A percentile compares a stretch with the other conserved stretches of the same genome.
Conservation (phyloP, 2,888 invertebrate genomes). For the Rotaria macrura region DNA sequence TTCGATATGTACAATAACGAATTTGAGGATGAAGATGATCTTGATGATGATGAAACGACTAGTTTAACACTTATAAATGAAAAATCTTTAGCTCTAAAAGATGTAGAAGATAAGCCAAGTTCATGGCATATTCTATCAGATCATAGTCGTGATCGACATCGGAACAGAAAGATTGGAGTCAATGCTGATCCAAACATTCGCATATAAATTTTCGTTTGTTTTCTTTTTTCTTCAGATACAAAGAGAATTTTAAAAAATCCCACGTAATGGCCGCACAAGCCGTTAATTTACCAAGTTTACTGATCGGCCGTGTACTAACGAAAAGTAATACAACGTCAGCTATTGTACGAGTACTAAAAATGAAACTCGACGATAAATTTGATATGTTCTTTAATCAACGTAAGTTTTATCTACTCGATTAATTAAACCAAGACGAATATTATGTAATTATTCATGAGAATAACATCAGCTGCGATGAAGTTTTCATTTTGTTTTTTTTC, state of each 20-base stretch:
- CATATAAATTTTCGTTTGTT: neutral
- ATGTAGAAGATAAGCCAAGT: neutral
- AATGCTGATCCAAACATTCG: neutral
- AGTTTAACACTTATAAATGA: neutral
- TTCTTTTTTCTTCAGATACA: neutral
- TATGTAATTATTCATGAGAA: neutral
- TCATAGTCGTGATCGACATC: neutral
- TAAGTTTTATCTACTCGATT: neutral
- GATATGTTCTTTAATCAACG: constrained; percentile 12
- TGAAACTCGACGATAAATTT: constrained; percentile 11
- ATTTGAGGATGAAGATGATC: neutral
- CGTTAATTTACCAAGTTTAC: neutral
- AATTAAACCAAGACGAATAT: neutral
- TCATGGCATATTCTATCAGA: neutral
- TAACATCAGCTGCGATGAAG: neutral
- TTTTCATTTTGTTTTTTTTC: too few species aligned
- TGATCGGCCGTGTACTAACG: neutral
- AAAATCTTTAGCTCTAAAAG: neutral
- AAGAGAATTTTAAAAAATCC: neutral
- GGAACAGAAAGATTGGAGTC: neutral
- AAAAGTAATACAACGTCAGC: constrained; percentile 4
- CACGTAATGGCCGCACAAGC: neutral
- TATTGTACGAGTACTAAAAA: neutral
- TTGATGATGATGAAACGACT: neutral
- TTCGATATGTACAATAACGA: constrained; percentile 3